A percentile compares a stretch with the other conserved stretches of the same genome.
These are phyloP conservation scores for Geotrupes spiniger DNA, from an alignment of 2,888 invertebrate genomes.

Conservation along the genomic window DNA sequence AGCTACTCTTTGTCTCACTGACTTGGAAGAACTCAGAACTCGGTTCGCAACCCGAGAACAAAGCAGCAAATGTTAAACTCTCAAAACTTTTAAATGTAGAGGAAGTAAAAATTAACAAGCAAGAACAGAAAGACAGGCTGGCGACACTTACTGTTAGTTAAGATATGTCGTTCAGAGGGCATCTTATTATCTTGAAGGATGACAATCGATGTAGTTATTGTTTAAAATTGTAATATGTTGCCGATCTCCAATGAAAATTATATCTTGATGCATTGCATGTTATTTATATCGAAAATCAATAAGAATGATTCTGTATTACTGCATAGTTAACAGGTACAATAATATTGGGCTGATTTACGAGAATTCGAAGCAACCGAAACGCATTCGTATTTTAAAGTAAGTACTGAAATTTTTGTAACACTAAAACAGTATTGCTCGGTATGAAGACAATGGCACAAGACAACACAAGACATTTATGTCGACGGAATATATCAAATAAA, in stretches of 20 bases:
- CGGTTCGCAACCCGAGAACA: too few relatives aligned
- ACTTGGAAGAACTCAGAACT: too few relatives aligned
- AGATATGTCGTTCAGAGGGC: too few relatives aligned
- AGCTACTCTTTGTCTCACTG: too few relatives aligned
- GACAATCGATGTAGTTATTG: too few relatives aligned
- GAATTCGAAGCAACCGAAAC: conserved; percentile 11
- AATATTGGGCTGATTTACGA: conserved; percentile 5
- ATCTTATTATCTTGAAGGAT: too few relatives aligned
- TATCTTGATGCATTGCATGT: conserved; percentile 6
- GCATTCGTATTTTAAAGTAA: conserved; percentile 6
- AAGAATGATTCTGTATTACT: conserved; percentile 21
- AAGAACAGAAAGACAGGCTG: too few relatives aligned
- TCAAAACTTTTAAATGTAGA: too few relatives aligned
- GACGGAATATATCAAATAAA: conserved; percentile 20
- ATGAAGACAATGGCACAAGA: conserved; percentile 14
- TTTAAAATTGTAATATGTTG: too few relatives aligned
- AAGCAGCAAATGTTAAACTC: too few relatives aligned
- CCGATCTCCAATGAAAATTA: neutral
- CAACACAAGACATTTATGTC: conserved; percentile 17
- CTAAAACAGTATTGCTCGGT: neutral
- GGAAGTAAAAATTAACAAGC: too few relatives aligned
- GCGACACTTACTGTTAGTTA: too few relatives aligned
- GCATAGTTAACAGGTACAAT: conserved; percentile 15
- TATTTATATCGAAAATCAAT: neutral
- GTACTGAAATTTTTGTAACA: conserved; percentile 8